These are phyloP conservation scores for Moxostoma hubbsi DNA, from an alignment of 2,797 vertebrate species.

Conservation along the genomic window DNA sequence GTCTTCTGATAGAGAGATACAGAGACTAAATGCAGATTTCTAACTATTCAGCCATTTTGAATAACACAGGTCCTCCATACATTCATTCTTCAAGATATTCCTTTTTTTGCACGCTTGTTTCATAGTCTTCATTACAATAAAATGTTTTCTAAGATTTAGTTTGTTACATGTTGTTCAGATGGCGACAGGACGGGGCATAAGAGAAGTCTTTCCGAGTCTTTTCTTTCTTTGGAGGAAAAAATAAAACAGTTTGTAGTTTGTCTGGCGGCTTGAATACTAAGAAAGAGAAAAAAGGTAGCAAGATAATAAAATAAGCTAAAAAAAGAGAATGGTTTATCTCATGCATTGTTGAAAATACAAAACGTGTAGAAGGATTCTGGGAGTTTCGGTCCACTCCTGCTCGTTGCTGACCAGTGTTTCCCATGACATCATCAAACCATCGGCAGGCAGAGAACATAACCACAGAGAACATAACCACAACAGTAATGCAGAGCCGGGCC, in stretches of 20 bases:
- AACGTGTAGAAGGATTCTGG: slow-evolving; percentile 26
- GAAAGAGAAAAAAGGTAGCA: slow-evolving; percentile 19
- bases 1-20: slow-evolving; percentile 42
- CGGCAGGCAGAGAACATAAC: slow-evolving; percentile 51
- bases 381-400: slow-evolving; percentile 20
- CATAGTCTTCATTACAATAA: slow-evolving; percentile 62
- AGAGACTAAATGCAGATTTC: slow-evolving; percentile 27
- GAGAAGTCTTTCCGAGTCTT: slow-evolving; percentile 44
- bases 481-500: slow-evolving; percentile 54
- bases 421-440: slow-evolving; percentile 21
- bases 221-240: slow-evolving; percentile 40
- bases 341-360: slow-evolving; percentile 44
- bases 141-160: slow-evolving; percentile 17
- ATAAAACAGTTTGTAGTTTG: slow-evolving; percentile 33
- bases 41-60: slow-evolving; percentile 32
- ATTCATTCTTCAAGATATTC: slow-evolving; percentile 65
- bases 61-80: slow-evolving; percentile 75
- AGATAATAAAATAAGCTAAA: slow-evolving; percentile 29
- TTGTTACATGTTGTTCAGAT: slow-evolving; percentile 66
- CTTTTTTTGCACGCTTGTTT: slow-evolving; percentile 67
- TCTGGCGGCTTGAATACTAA: slow-evolving; percentile 62
- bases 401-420: slow-evolving; percentile 42
- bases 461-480: not conserved
- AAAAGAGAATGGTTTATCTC: slow-evolving; percentile 21
- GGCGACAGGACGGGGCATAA: slow-evolving; percentile 61